These are phyloP conservation scores for Solenopsis invicta DNA, from an alignment of 1,140 invertebrate genomes.

Conservation along the genomic window DNA sequence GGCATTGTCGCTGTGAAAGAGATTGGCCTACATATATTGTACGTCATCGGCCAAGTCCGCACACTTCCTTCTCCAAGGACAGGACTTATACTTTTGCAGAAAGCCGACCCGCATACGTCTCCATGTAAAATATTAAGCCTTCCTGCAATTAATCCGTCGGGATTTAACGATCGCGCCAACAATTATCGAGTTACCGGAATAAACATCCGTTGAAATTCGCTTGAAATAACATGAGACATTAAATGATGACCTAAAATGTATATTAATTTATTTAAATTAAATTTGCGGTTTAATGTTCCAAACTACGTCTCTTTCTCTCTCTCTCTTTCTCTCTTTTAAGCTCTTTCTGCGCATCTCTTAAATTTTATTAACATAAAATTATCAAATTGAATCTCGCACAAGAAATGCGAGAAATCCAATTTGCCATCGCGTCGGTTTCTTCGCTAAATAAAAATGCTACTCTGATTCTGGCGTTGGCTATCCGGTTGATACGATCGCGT, in stretches of 20 bases:
- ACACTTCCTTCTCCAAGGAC: conserved; percentile 1
- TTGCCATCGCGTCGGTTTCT: not conserved
- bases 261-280: conserved; percentile 36
- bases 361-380: conserved; percentile 26
- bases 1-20: conserved; percentile 41
- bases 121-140: conserved; percentile 28
- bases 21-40: conserved; percentile 53
- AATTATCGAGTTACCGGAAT: conserved; percentile 11
- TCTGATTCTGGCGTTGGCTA: conserved; percentile 9
- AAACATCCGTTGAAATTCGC: conserved; percentile 45
- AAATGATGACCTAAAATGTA: not conserved
- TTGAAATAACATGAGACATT: conserved; percentile 17
- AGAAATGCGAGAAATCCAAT: conserved; percentile 32
- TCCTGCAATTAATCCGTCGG: not conserved
- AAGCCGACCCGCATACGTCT: not conserved
- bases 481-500: conserved; percentile 14
- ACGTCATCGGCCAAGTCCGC: not conserved
- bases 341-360: not conserved
- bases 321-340: not conserved
- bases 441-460: conserved; percentile 19
- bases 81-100: not conserved
- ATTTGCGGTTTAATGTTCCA: not conserved
- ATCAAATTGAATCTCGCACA: conserved; percentile 25
- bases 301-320: not conserved
- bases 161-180: conserved; percentile 13